Conservation (phyloP, 2,888 invertebrate genomes). For the Gymnosoma rotundatum region DNA sequence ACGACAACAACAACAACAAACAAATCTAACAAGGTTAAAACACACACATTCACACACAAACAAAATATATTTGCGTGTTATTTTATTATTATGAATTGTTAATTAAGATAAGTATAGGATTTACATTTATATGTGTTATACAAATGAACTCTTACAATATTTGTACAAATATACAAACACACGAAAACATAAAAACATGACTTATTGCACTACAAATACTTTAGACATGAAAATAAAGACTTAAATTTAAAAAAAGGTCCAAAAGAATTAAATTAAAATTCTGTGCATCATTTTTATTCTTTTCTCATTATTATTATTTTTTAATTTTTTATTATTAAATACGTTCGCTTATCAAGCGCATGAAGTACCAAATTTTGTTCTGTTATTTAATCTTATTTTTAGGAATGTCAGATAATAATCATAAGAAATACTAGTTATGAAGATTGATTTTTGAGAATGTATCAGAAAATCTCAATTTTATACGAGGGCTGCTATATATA, state of each 20-base stretch:
- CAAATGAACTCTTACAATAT: conserved; percentile 12
- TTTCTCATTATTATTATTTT: too few species aligned
- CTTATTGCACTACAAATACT: not conserved
- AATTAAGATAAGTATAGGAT: conserved; percentile 73
- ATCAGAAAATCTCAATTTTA: too few species aligned
- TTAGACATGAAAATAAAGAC: not conserved
- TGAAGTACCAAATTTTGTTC: too few species aligned
- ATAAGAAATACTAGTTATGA: too few species aligned
- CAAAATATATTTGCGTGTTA: conserved; percentile 44
- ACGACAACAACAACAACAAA: not conserved
- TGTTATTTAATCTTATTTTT: too few species aligned
- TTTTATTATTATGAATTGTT: conserved; percentile 69
- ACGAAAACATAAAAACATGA: not conserved
- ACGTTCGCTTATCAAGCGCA: too few species aligned
- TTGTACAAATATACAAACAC: not conserved
- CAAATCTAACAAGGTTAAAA: not conserved
- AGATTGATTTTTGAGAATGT: too few species aligned
- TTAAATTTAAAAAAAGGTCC: not conserved
- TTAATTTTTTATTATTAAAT: too few species aligned
- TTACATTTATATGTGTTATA: conserved; percentile 68
- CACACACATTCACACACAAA: not conserved
- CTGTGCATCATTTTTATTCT: too few species aligned
- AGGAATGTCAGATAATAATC: too few species aligned
- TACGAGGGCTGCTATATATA: too few species aligned
- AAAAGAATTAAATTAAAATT: too few species aligned